phyloP scores from a whole-genome alignment of 2,797 vertebrate species.

The Eulemur mongoz region DNA sequence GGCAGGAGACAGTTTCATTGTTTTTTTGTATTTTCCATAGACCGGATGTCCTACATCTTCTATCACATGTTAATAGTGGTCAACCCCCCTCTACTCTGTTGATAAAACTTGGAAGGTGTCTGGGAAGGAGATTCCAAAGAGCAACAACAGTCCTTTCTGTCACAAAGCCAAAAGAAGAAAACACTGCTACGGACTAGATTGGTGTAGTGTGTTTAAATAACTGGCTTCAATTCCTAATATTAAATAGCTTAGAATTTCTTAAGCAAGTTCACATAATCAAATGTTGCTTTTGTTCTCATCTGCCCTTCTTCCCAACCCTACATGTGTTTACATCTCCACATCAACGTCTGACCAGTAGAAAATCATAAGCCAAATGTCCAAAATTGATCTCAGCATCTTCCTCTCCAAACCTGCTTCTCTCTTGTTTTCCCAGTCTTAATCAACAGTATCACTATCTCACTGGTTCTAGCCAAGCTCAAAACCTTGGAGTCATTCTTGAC shows the following conservation, averaged over 20 bases:
- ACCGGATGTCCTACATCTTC: background rate
- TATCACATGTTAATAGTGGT: conserved; percentile 28
- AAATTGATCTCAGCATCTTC: conserved; percentile 33
- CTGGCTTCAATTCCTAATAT: conserved; percentile 34
- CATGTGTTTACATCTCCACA: conserved; percentile 2
- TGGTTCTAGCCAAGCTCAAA: conserved; percentile 39
- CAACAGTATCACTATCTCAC: background rate
- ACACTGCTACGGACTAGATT: background rate
- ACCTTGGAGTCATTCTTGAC: background rate
- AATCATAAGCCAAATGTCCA: conserved; percentile 27
- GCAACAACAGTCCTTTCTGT: conserved; percentile 22
- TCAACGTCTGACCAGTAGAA: conserved; percentile 30
- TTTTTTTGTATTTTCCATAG: background rate
- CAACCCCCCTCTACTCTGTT: background rate
- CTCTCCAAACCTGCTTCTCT: conserved; percentile 35
- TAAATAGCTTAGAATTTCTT: conserved; percentile 54
- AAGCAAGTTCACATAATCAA: conserved; percentile 45
- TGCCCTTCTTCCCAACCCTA: conserved; percentile 39
- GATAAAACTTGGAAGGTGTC: conserved; percentile 20
- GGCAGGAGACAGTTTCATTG: background rate
- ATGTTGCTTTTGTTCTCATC: conserved; percentile 46
- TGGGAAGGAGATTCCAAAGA: conserved; percentile 51
- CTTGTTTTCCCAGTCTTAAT: background rate
- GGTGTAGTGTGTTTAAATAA: conserved; percentile 32
- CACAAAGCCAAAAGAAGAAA: conserved; percentile 45